phyloP scores from a whole-genome alignment of 2,113 vertebrate genomes.

The Ptilorrhoa leucosticta region DNA sequence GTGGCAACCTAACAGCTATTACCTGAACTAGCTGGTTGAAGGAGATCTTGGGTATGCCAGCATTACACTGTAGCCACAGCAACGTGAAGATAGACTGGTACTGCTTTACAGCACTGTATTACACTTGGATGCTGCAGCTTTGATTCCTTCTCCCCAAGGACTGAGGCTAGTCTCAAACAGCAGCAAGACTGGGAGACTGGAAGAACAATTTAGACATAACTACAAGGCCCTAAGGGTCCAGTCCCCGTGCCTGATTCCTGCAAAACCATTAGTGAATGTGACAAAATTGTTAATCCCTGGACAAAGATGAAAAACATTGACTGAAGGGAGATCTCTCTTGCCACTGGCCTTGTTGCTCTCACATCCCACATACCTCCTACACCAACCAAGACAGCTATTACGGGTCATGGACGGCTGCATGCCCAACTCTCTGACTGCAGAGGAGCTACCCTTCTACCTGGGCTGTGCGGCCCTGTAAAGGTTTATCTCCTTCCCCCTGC shows the following conservation, averaged over 20 bases:
- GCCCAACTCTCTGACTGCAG: background rate
- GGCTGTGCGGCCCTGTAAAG: background rate
- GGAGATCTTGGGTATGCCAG: background rate
- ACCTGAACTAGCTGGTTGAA: background rate
- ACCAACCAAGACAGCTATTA: background rate
- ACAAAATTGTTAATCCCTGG: background rate
- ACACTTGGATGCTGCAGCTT: background rate
- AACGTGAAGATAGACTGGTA: background rate
- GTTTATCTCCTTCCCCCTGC: background rate
- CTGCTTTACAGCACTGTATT: background rate
- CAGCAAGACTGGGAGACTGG: background rate
- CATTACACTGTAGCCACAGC: background rate
- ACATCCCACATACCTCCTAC: background rate
- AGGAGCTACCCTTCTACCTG: background rate
- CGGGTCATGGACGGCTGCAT: accelerated
- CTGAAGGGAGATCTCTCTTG: background rate
- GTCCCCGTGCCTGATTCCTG: background rate
- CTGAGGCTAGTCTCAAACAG: background rate
- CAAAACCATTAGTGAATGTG: background rate
- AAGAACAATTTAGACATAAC: background rate
- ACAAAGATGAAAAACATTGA: background rate
- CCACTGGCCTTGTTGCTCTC: background rate
- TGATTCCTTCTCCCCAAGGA: background rate
- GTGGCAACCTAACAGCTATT: background rate
- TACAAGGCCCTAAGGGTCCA: background rate